These are phyloP conservation scores for Epinotia bilunana DNA, from an alignment of 2,888 invertebrate species.

Conservation along the genomic window DNA sequence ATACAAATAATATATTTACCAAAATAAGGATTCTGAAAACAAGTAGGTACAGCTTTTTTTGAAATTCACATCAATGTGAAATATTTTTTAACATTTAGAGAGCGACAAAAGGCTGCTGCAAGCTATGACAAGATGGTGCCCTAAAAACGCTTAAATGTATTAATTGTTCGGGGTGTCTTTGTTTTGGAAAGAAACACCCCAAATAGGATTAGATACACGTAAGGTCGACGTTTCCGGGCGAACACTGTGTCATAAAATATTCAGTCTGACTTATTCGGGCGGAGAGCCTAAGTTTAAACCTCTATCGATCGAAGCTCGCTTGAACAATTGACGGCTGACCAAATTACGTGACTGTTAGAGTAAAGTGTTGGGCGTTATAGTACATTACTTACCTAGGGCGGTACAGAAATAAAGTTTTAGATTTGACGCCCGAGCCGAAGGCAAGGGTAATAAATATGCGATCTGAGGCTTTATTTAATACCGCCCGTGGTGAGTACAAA, in stretches of 20 bases:
- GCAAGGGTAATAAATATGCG: no score
- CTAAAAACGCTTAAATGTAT: constrained; percentile 48
- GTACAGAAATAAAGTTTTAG: no score
- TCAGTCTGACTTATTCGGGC: constrained; percentile 69
- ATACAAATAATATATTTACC: background rate
- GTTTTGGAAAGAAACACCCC: constrained; percentile 63
- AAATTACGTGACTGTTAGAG: constrained; percentile 28
- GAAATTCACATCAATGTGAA: background rate
- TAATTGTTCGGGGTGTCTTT: constrained; percentile 52
- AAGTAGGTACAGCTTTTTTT: background rate
- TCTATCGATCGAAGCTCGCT: constrained; percentile 63
- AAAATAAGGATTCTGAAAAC: background rate
- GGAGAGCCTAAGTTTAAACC: constrained; percentile 68
- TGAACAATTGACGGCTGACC: constrained; percentile 36
- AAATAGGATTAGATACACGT: constrained; percentile 66
- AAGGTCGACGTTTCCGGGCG: constrained; percentile 63
- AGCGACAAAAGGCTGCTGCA: background rate
- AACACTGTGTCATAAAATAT: constrained; percentile 70
- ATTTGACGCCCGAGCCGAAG: no score
- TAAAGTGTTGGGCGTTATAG: background rate
- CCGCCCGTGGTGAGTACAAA: no score
- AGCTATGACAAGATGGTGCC: constrained; percentile 13
- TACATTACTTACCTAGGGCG: no score
- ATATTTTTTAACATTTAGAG: background rate
- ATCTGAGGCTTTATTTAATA: no score